A percentile compares a stretch with the other conserved stretches of the same genome.
These are phyloP conservation scores for Hucho hucho DNA, from an alignment of 2,113 vertebrate genomes.

Conservation along the genomic window DNA sequence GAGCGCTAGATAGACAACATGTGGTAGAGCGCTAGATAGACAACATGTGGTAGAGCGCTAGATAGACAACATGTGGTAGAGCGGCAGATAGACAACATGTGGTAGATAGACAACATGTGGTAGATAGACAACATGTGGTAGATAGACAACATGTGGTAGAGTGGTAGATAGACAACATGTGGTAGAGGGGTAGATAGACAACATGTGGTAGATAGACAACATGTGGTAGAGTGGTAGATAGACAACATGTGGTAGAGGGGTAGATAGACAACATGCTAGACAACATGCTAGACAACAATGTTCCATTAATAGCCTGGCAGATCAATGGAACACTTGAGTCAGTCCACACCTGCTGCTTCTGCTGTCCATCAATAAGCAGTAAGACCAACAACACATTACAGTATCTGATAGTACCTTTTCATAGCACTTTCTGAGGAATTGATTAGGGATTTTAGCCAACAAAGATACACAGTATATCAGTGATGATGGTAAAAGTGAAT, in stretches of 20 bases:
- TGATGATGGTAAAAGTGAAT: too few species aligned
- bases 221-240: conserved; percentile 24
- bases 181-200: too few species aligned
- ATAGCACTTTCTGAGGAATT: conserved; percentile 17
- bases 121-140: conserved; percentile 25
- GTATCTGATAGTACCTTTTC: conserved; percentile 5
- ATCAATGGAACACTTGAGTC: conserved; percentile 33
- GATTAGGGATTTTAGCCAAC: not conserved
- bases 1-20: too few species aligned
- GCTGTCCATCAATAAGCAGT: conserved; percentile 31
- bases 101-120: conserved; percentile 25
- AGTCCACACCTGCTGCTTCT: conserved; percentile 13
- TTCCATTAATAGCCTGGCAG: conserved; percentile 31
- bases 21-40: too few species aligned
- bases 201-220: conserved; percentile 23
- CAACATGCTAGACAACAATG: conserved; percentile 14
- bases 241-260: conserved; percentile 19
- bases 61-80: too few species aligned
- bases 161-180: conserved; percentile 23
- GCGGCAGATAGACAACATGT: conserved; percentile 18
- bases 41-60: too few species aligned
- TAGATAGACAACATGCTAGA: too few species aligned
- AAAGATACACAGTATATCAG: not conserved
- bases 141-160: conserved; percentile 1
- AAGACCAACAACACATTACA: not conserved